A percentile compares a stretch with the other conserved stretches of the same genome.
These are phyloP conservation scores for Paedocypris sp. DNA, from an alignment of 2,113 vertebrate genomes.

Conservation along the genomic window DNA sequence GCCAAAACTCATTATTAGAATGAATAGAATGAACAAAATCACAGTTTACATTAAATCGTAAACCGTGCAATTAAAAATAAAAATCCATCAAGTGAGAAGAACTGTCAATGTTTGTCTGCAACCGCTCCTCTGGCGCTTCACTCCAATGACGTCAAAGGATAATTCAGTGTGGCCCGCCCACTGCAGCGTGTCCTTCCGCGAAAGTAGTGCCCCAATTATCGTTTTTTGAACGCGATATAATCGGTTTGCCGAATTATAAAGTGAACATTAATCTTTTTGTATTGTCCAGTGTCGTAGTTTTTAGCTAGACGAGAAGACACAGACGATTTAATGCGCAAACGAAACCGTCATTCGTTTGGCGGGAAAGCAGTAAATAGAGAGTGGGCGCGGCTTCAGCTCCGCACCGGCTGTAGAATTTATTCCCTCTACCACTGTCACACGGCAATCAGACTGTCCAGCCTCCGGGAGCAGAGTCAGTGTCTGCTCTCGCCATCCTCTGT, in stretches of 20 bases:
- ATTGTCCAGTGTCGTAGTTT: no score
- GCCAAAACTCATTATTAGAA: no score
- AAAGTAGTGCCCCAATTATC: neutral
- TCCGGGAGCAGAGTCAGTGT: neutral
- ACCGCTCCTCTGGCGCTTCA: neutral
- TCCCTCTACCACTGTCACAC: neutral
- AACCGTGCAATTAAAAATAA: neutral
- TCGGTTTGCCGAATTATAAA: no score
- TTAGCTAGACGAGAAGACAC: no score
- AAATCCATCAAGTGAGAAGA: neutral
- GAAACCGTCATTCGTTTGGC: constrained; percentile 41
- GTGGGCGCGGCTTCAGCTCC: neutral
- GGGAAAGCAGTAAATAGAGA: constrained; percentile 34
- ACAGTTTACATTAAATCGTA: no score
- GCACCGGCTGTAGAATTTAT: constrained; percentile 28
- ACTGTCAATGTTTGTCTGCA: neutral
- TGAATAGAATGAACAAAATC: no score
- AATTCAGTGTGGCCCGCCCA: neutral
- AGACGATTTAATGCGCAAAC: neutral
- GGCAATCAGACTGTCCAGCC: neutral
- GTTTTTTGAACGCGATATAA: neutral
- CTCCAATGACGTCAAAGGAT: neutral
- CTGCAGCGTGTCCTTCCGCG: neutral
- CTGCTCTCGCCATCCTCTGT: neutral
- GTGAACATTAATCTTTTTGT: no score